Base-by-base conservation (phyloP, 2,888 invertebrate species). In the Cosmia trapezina region DNA sequence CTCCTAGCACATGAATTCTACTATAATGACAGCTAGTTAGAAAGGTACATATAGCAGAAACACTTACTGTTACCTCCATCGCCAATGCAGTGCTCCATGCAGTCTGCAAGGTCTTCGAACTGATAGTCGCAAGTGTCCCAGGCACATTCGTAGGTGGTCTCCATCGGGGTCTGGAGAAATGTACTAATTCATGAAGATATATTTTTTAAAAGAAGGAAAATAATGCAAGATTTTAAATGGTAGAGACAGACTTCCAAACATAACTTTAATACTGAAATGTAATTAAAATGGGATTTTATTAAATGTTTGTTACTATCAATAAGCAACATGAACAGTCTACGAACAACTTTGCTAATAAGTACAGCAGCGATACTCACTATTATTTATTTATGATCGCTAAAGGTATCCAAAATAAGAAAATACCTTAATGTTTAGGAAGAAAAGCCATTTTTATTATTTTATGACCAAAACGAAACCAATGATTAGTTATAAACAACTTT, bases 71-170 rank as follows among this genome's bases (percentile, higher is more conserved):
- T 97, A 83, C 97, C 97, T 80, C 97, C 97, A 87, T 98, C 98
- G 41, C 98, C 97, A 75, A 99, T 97, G 88, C 98, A 98, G 91
- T 99, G 99, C 83, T 99, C 99, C 90, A 98, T 97, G 82, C 98
- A 98, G 91, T 99, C 99, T 0, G 97, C 93, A 69, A 98, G 96
- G 85, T 99, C 98, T 89, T 99, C 99, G 90, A 99, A 99, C 94
- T 99, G 99, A 92, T 96, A 98, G 93, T 99, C 99, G 92, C 99
- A 99, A 67, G 97, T 98, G 89, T 98, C 98, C 99, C 99, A 99
- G 47, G 97, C 96, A 88, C 99, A 99, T 90, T 99, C 98, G 91
- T 97, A 99, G 0, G 98, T 97, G 89, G 92, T 94, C 83, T 96
- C 96, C 94, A 95, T 95, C 8, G 94, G 93, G 0, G 93, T 94